Base-by-base conservation (phyloP, 2,888 invertebrate species). In the Vesta saturnalis region DNA sequence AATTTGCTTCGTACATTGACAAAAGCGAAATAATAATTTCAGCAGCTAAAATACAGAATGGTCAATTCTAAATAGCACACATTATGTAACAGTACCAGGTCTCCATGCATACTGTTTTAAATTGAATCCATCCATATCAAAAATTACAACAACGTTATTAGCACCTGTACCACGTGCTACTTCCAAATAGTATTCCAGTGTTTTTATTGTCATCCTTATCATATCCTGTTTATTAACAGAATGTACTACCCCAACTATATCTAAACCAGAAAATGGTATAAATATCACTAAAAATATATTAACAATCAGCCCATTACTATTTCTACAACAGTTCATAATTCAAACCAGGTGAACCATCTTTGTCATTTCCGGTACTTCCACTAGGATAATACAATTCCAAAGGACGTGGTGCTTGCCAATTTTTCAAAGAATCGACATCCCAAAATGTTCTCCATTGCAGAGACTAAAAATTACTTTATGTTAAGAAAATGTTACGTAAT, bases 1-100 rank as follows among this genome's bases (percentile, higher is more conserved):
- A 96, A 85, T 97, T 96, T 56, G 94, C 92, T 83, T 96, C 96
- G 80, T 96, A 94, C 81, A 95, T 89, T 83, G 95, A 92, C 46
- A 96, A 89, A 35, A 95, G 83, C 0, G 91, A 88, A 77, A 96
- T 89, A 19, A 95, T 91, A 79, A 94, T 87, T 83, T 96, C 93
- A 0, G 92, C 90, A 63, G 93, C 94, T 91, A 80, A 43, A 85
- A 82, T 74, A 67, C 70, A 15, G n/a, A 3, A 14, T 46, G 46
- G n/a, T n/a, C n/a, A 46, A n/a, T 3, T 46, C 3, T 46, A 14
- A 14, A n/a, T 46, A n/a, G n/a, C 14, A 46, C 12, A 6, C 4
- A 10, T 46, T 10, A 6, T 46, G 14, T 2, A 23, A 14, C 63
- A 72, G 78, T 81, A 91, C 91, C 91, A 76, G 96, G 96, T 79